Evolutionary conservation across 2,113 vertebrate genomes (phyloP).

Genomic region (Amia ocellicauda): DNA sequence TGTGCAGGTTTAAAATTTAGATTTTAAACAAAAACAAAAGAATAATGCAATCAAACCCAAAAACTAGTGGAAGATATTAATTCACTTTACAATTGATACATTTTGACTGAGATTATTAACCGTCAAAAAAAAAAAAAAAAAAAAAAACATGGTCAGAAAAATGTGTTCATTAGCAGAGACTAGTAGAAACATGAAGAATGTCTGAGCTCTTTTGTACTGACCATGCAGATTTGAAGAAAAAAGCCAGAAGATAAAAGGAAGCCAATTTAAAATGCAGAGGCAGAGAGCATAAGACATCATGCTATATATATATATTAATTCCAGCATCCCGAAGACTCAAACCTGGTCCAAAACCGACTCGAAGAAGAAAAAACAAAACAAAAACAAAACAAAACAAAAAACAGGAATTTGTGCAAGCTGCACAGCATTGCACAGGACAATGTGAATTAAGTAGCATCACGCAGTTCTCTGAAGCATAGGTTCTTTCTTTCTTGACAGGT

Average conservation of each 20-base stretch:
- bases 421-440: constrained; percentile 39
- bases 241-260: no score
- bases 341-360: neutral
- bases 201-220: no score
- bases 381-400: constrained; percentile 18
- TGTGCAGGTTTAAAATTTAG: neutral
- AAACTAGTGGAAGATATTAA: neutral
- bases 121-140: neutral
- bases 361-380: constrained; percentile 19
- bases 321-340: neutral
- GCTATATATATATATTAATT: no score
- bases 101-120: no score
- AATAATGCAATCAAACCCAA: no score
- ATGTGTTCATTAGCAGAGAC: no score
- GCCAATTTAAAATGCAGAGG: no score
- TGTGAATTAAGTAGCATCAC: constrained; percentile 47
- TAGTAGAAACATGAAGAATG: no score
- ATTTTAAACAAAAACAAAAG: neutral
- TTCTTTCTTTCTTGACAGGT: constrained; percentile 78
- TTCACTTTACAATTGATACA: neutral
- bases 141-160: neutral
- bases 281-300: no score
- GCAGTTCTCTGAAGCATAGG: constrained; percentile 56
- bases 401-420: constrained; percentile 42
- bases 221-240: no score